Conservation (phyloP, 64 coral and sea anemone genomes). For the Montipora foliosa region DNA sequence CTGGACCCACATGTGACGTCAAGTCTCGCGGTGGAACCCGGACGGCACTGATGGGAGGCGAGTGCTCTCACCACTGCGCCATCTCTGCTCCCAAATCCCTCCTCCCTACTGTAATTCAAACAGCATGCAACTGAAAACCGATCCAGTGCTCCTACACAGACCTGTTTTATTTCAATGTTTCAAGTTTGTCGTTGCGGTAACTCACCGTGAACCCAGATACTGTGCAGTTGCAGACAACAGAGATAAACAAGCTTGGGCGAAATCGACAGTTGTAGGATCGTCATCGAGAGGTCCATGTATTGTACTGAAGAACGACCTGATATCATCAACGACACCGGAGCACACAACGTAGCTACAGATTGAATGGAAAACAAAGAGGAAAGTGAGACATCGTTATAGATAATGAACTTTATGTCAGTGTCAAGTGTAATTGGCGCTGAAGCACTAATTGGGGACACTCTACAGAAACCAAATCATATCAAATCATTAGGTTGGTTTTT, state of each 20-base stretch:
- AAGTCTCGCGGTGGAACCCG: no score
- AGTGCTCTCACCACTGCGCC: no score
- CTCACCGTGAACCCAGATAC: conserved; percentile 87
- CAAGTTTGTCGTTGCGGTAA: background rate
- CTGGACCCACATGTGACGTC: no score
- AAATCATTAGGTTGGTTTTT: no score
- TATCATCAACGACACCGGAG: conserved; percentile 86
- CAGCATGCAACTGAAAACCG: no score
- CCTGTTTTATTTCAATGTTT: background rate
- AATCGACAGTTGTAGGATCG: conserved; percentile 63
- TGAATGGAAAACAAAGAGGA: background rate
- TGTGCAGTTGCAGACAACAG: conserved; percentile 78
- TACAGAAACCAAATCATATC: no score
- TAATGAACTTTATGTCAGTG: no score
- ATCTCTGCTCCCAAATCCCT: no score
- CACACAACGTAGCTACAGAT: conserved; percentile 92
- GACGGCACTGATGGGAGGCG: no score
- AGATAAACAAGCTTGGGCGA: conserved; percentile 77
- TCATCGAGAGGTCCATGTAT: conserved; percentile 75
- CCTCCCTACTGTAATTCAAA: no score
- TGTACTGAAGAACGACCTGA: conserved; percentile 76
- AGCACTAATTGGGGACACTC: no score
- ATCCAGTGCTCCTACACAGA: background rate
- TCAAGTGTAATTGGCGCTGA: background rate
- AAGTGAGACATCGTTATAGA: background rate